These are phyloP conservation scores for Pseudorectes ferrugineus DNA, from an alignment of 2,113 vertebrate species.

Conservation along the genomic window DNA sequence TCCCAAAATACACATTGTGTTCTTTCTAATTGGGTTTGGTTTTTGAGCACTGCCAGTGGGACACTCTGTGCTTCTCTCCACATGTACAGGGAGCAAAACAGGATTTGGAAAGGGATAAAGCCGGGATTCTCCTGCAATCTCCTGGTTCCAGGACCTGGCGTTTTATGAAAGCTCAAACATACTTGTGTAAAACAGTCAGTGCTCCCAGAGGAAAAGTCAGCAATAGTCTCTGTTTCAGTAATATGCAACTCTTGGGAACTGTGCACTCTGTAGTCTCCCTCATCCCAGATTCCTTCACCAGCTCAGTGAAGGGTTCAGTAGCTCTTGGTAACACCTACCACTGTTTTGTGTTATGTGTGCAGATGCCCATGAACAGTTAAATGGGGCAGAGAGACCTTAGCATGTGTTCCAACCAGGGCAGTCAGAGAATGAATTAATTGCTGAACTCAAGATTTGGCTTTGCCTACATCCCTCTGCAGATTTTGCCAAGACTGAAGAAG, in stretches of 20 bases:
- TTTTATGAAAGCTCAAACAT: slow-evolving; percentile 19
- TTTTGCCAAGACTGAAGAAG: slow-evolving; percentile 14
- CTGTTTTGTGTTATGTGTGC: not conserved
- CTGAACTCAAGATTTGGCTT: slow-evolving; percentile 7
- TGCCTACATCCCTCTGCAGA: not conserved
- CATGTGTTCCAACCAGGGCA: not conserved
- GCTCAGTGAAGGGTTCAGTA: not conserved
- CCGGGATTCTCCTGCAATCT: not conserved
- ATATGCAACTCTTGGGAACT: not conserved
- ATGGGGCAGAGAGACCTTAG: slow-evolving; percentile 21
- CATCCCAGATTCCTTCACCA: not conserved
- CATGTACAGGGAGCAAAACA: not conserved
- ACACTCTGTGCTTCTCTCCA: not conserved
- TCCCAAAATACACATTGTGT: not conserved
- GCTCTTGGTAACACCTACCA: not conserved
- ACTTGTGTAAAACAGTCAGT: not conserved
- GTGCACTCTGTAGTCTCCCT: not conserved
- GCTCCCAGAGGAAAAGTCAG: not conserved
- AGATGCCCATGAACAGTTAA: not conserved
- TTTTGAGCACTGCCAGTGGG: not conserved
- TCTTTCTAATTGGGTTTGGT: not conserved
- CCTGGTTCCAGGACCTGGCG: not conserved
- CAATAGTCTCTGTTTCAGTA: not conserved
- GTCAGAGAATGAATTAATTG: not conserved
- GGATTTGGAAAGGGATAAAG: slow-evolving; percentile 24